Percentiles rank a stretch among this genome's conserved stretches.
phyloP scores from a whole-genome alignment of 2,113 vertebrate genomes.

The Anhinga rufa region DNA sequence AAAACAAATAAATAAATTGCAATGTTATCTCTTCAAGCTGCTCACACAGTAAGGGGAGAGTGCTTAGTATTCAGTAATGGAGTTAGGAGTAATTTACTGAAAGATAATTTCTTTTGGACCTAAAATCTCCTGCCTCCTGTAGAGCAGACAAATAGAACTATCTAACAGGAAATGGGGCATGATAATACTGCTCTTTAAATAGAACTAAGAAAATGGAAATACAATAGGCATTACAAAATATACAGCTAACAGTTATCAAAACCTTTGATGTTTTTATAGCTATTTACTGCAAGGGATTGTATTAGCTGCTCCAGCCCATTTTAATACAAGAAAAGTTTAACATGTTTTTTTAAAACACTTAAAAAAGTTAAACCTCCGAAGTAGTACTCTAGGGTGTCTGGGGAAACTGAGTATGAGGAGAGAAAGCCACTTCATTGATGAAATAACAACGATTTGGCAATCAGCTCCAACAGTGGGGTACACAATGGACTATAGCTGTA shows the following conservation, averaged over 20 bases:
- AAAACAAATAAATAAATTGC: slow-evolving; percentile 75
- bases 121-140: slow-evolving; percentile 67
- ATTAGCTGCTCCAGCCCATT: slow-evolving; percentile 32
- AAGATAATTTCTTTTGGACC: slow-evolving; percentile 71
- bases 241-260: slow-evolving; percentile 49
- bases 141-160: slow-evolving; percentile 73
- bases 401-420: not conserved
- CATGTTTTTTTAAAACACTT: not conserved
- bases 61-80: slow-evolving; percentile 70
- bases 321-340: slow-evolving; percentile 40
- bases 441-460: not conserved
- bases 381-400: not conserved
- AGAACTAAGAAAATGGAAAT: slow-evolving; percentile 71
- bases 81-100: slow-evolving; percentile 73
- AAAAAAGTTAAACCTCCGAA: not conserved
- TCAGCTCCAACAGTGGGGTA: not conserved
- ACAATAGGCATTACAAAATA: slow-evolving; percentile 69
- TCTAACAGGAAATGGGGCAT: slow-evolving; percentile 73
- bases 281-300: slow-evolving; percentile 34
- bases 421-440: not conserved
- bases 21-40: slow-evolving; percentile 66
- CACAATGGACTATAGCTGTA: not conserved
- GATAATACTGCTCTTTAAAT: slow-evolving; percentile 70
- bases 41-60: slow-evolving; percentile 44
- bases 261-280: slow-evolving; percentile 60